Percentiles rank a stretch among this genome's conserved stretches.
Conservation (phyloP, 2,888 invertebrate species). For the Philhelius pedissequus region DNA sequence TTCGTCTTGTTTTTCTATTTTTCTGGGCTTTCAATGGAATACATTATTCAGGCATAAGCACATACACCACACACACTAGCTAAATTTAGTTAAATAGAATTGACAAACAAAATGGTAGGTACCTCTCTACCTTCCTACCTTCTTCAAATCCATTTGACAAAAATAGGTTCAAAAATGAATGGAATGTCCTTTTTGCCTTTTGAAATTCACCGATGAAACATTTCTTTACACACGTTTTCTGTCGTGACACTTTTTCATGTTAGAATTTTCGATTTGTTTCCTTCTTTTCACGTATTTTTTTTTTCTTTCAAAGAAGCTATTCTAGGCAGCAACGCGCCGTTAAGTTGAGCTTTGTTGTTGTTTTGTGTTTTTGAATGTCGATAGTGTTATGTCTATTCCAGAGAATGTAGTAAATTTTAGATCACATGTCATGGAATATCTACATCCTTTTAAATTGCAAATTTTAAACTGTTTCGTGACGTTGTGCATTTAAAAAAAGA, state of each 20-base stretch:
- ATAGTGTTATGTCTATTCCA: constrained; percentile 6
- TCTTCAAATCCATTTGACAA: neutral
- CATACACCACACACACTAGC: neutral
- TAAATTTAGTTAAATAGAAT: constrained; percentile 29
- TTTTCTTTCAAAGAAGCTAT: neutral
- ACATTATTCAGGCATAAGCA: constrained; percentile 56
- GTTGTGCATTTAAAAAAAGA: constrained; percentile 24
- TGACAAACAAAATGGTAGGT: constrained; percentile 23
- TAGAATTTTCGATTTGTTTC: constrained; percentile 48
- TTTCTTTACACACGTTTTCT: constrained; percentile 56
- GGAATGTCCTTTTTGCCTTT: constrained; percentile 51
- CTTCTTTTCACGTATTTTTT: neutral
- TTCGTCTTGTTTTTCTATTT: constrained; percentile 35
- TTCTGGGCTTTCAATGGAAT: constrained; percentile 35
- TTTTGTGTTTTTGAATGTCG: neutral
- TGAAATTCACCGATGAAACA: constrained; percentile 54
- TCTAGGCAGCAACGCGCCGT: constrained; percentile 37
- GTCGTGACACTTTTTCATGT: constrained; percentile 64
- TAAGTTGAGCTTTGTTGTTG: constrained; percentile 5
- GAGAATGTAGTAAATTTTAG: constrained; percentile 42
- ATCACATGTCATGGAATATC: constrained; percentile 25
- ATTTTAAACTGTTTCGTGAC: constrained; percentile 29
- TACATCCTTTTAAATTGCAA: constrained; percentile 19
- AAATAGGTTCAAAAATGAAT: constrained; percentile 46
- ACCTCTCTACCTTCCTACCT: neutral